Percentiles rank a stretch among this genome's conserved stretches.
These are phyloP conservation scores for Drosophila busckii DNA, from an alignment of 1,140 invertebrate genomes.

Conservation along the genomic window DNA sequence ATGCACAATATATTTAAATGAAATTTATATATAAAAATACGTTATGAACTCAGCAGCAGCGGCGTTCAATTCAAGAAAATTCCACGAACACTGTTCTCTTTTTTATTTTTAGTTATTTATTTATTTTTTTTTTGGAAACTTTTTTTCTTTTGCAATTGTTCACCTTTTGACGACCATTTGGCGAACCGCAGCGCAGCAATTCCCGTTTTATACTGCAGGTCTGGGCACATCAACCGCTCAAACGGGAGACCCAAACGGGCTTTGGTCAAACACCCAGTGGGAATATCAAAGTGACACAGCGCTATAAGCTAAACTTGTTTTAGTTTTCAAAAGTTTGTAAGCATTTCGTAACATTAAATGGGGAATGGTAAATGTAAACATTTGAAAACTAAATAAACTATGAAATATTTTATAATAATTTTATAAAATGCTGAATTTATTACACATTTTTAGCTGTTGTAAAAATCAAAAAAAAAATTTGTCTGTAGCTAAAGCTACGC, in stretches of 20 bases:
- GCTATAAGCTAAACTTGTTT: too few relatives aligned
- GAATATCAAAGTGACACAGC: conserved; percentile 38
- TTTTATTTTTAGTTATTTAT: not conserved
- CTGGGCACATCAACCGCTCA: conserved; percentile 36
- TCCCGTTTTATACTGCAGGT: conserved; percentile 61
- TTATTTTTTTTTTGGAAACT: conserved; percentile 12
- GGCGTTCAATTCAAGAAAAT: too few relatives aligned
- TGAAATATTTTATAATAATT: not conserved
- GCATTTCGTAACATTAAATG: too few relatives aligned
- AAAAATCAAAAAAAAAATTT: too few relatives aligned
- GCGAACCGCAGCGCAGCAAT: conserved; percentile 57
- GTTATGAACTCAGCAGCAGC: too few relatives aligned
- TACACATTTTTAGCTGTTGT: too few relatives aligned
- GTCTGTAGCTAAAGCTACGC: too few relatives aligned
- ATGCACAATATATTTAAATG: conserved; percentile 4
- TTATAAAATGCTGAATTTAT: too few relatives aligned
- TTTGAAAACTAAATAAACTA: not conserved
- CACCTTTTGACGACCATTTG: conserved; percentile 42
- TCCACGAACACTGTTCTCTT: too few relatives aligned
- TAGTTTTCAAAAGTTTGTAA: too few relatives aligned
- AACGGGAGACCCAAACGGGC: conserved; percentile 55
- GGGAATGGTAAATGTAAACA: not conserved
- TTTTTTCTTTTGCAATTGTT: conserved; percentile 5
- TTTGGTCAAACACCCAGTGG: conserved; percentile 44
- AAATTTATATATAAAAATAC: conserved; percentile 4